phyloP scores from a whole-genome alignment of 92 coral and sea anemone genomes.

The Paramuricea clavata region DNA sequence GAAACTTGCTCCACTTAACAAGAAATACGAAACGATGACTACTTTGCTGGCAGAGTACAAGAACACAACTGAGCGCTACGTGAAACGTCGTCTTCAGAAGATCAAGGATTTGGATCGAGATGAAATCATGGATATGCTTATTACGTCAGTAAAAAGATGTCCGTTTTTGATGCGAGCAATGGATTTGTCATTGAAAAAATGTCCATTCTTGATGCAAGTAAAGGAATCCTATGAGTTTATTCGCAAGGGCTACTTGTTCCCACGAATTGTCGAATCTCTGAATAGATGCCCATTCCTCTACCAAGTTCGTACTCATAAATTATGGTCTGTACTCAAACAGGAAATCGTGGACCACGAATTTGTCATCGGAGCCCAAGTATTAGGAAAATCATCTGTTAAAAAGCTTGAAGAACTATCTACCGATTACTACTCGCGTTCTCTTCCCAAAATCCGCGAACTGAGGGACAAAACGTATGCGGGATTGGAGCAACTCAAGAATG shows the following conservation, averaged over 20 bases:
- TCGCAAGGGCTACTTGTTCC: background rate
- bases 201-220: background rate
- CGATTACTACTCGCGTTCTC: background rate
- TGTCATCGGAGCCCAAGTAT: constrained; percentile 25
- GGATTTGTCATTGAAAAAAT: background rate
- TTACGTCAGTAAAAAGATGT: background rate
- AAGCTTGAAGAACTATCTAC: background rate
- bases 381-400: constrained; percentile 1
- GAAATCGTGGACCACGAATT: constrained; percentile 82
- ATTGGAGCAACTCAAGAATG: background rate
- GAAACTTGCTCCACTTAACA: constrained; percentile 30
- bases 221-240: background rate
- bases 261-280: constrained; percentile 4
- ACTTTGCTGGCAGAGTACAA: background rate
- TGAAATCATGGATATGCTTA: background rate
- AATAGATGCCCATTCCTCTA: constrained; percentile 62
- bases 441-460: background rate
- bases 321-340: constrained; percentile 77
- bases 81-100: constrained; percentile 2
- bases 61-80: background rate
- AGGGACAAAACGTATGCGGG: background rate
- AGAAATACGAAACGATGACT: background rate
- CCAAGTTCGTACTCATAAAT: constrained; percentile 70
- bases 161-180: background rate
- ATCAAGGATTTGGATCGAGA: constrained; percentile 18